Conservation (phyloP, 2,888 invertebrate species). For the Metellina segmentata region DNA sequence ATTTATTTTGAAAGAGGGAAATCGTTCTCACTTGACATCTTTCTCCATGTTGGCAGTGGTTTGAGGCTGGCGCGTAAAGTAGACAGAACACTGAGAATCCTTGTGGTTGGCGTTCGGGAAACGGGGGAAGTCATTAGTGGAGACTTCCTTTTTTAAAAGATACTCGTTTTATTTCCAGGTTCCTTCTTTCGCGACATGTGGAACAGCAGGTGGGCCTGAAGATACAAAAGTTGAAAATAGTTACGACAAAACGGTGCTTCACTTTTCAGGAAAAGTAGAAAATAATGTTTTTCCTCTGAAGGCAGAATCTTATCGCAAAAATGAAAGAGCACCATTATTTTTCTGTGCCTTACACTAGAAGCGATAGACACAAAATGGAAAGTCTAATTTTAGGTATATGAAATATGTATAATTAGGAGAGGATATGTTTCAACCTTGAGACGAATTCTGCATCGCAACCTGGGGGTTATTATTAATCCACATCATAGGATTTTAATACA, state of each 20-base stretch:
- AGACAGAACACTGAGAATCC: conserved; percentile 50
- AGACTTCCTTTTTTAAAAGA: conserved; percentile 34
- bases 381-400: conserved; percentile 10
- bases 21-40: conserved; percentile 72
- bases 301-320: no score
- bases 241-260: background rate
- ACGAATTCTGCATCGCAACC: background rate
- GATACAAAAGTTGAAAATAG: conserved; percentile 56
- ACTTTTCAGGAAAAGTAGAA: background rate
- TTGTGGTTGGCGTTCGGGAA: conserved; percentile 28
- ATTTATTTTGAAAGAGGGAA: background rate
- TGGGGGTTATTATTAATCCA: background rate
- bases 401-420: background rate
- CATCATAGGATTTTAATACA: background rate
- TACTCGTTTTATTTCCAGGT: conserved; percentile 30
- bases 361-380: background rate
- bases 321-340: no score
- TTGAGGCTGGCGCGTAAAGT: conserved; percentile 66
- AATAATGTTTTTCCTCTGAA: background rate
- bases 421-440: background rate
- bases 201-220: conserved; percentile 40
- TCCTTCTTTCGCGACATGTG: conserved; percentile 35
- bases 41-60: conserved; percentile 75
- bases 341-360: background rate
- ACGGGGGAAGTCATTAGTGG: conserved; percentile 61